A percentile compares a stretch with the other conserved stretches of the same genome.
Conservation (phyloP, 92 coral and sea anemone species). For the Zoanthus sansibaricus region DNA sequence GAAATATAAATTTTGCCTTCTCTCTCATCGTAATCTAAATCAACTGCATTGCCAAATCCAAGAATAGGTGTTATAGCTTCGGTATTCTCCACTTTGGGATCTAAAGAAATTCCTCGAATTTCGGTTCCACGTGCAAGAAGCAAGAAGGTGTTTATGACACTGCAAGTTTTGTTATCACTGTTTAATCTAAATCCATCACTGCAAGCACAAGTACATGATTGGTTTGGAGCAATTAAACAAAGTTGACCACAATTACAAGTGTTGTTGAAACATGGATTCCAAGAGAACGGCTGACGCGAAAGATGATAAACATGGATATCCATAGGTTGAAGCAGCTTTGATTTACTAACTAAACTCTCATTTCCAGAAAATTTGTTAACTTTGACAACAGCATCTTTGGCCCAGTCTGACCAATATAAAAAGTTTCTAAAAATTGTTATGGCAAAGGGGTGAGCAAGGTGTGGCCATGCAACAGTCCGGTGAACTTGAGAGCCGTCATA, state of each 20-base stretch:
- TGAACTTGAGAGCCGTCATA: constrained; percentile 79
- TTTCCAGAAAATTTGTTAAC: constrained; percentile 82
- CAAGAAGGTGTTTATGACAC: constrained; percentile 62
- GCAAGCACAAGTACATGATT: constrained; percentile 83
- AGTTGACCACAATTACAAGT: constrained; percentile 83
- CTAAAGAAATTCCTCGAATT: constrained; percentile 78
- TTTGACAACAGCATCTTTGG: constrained; percentile 74
- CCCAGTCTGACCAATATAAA: constrained; percentile 92
- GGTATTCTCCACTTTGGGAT: constrained; percentile 48
- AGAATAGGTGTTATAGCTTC: constrained; percentile 77
- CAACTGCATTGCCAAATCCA: constrained; percentile 83
- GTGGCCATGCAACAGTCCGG: constrained; percentile 67
- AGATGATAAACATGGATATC: constrained; percentile 85
- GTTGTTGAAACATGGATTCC: constrained; percentile 72
- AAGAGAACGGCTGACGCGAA: constrained; percentile 76
- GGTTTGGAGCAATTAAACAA: constrained; percentile 70
- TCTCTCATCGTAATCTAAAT: constrained; percentile 83
- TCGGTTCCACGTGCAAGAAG: constrained; percentile 78
- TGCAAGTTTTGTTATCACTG: constrained; percentile 70
- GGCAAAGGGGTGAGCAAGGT: constrained; percentile 89
- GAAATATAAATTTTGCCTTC: constrained; percentile 79
- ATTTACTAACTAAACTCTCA: constrained; percentile 49
- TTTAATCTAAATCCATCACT: constrained; percentile 72
- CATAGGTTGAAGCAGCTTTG: constrained; percentile 79
- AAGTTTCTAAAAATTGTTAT: constrained; percentile 76